A percentile compares a stretch with the other conserved stretches of the same genome.
phyloP scores from a whole-genome alignment of 2,113 vertebrate species.

The Ovibos moschatus region DNA sequence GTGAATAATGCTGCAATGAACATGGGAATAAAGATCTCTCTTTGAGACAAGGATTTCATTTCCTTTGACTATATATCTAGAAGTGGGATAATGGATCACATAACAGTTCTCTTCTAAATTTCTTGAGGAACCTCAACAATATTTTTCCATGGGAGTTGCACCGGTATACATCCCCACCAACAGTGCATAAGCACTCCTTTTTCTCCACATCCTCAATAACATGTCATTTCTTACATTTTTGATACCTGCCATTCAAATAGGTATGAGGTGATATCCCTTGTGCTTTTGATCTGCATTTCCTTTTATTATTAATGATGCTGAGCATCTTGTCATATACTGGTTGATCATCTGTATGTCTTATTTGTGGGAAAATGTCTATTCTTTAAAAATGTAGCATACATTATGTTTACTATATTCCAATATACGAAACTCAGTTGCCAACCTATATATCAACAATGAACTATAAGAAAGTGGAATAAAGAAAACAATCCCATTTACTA shows the following conservation, averaged over 20 bases:
- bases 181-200: too few relatives aligned
- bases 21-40: too few relatives aligned
- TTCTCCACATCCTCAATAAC: too few relatives aligned
- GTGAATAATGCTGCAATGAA: too few relatives aligned
- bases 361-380: neutral
- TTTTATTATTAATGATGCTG: neutral
- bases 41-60: too few relatives aligned
- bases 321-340: neutral
- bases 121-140: too few relatives aligned
- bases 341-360: neutral
- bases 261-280: neutral
- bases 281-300: neutral
- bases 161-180: too few relatives aligned
- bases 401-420: too few relatives aligned
- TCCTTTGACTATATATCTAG: too few relatives aligned
- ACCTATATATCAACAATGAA: neutral
- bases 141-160: too few relatives aligned
- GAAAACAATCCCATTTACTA: neutral
- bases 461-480: neutral
- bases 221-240: neutral
- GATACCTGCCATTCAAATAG: neutral
- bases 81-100: too few relatives aligned
- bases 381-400: neutral
- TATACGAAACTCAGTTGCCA: rapidly evolving
- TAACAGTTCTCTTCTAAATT: too few relatives aligned